These are phyloP conservation scores for Minunthozetes semirufus DNA, from an alignment of 2,888 invertebrate genomes.

Conservation along the genomic window DNA sequence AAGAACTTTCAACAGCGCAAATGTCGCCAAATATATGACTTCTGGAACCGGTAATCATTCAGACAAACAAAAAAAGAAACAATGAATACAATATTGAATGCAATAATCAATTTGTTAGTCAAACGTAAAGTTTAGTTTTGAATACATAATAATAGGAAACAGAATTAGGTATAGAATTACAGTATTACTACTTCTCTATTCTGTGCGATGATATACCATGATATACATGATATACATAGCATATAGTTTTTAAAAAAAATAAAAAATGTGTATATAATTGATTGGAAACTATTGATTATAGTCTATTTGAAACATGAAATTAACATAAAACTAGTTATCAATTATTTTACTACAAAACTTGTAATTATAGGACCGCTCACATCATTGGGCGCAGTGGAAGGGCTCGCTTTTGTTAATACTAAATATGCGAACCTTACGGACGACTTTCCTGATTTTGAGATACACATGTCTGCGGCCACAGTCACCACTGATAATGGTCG, in stretches of 20 bases:
- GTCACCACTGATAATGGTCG: slow-evolving; percentile 73
- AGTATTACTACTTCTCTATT: neutral
- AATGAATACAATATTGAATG: neutral
- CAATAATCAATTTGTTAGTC: neutral
- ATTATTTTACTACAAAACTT: slow-evolving; percentile 14
- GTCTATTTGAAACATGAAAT: neutral
- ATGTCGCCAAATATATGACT: slow-evolving; percentile 41
- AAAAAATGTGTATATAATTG: neutral
- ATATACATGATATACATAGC: too few relatives aligned
- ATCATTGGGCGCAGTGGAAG: slow-evolving; percentile 76
- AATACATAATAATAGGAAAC: too few relatives aligned
- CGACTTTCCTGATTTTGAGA: slow-evolving; percentile 86
- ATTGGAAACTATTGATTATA: slow-evolving; percentile 1
- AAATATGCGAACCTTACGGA: slow-evolving; percentile 70
- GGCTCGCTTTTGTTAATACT: slow-evolving; percentile 76
- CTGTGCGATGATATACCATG: too few relatives aligned
- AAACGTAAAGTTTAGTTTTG: too few relatives aligned
- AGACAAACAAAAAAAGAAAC: neutral
- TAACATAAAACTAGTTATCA: neutral
- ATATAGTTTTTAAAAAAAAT: neutral
- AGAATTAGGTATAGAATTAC: neutral
- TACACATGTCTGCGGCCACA: slow-evolving; percentile 75
- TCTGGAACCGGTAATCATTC: slow-evolving; percentile 39
- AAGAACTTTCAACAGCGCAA: slow-evolving; percentile 41
- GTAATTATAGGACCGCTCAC: slow-evolving; percentile 65